These are phyloP conservation scores for Drosophila leontia DNA, from an alignment of 1,140 invertebrate genomes.

Conservation along the genomic window DNA sequence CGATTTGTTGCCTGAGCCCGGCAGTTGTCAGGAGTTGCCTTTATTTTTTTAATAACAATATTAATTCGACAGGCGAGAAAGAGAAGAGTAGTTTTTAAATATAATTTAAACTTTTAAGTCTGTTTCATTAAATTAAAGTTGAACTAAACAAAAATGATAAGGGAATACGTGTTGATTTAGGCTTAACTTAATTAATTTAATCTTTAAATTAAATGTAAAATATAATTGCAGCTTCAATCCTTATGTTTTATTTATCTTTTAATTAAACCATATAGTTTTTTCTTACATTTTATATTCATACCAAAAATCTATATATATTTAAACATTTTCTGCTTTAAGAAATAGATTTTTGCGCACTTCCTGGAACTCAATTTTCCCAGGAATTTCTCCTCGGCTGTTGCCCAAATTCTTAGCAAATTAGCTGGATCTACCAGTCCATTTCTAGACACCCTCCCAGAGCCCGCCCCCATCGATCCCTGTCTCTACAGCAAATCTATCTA, in stretches of 20 bases:
- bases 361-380: background rate
- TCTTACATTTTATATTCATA: background rate
- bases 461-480: constrained; percentile 24
- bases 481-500: constrained; percentile 32
- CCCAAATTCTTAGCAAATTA: constrained; percentile 32
- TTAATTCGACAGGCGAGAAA: background rate
- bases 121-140: background rate
- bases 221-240: too few species aligned
- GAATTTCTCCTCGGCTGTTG: constrained; percentile 2
- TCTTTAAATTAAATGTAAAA: too few species aligned
- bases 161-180: too few species aligned
- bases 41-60: constrained; percentile 14
- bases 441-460: too few species aligned
- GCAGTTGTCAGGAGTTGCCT: constrained; percentile 13
- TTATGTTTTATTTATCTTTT: too few species aligned
- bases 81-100: too few species aligned
- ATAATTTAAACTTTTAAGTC: background rate
- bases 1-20: constrained; percentile 30
- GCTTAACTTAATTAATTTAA: too few species aligned
- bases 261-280: too few species aligned
- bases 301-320: background rate
- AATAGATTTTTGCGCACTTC: background rate
- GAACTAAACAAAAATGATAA: background rate
- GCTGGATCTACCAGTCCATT: constrained; percentile 3
- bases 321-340: background rate